Conservation (phyloP, 2,113 vertebrate species). For the Cranoglanis bouderius region DNA sequence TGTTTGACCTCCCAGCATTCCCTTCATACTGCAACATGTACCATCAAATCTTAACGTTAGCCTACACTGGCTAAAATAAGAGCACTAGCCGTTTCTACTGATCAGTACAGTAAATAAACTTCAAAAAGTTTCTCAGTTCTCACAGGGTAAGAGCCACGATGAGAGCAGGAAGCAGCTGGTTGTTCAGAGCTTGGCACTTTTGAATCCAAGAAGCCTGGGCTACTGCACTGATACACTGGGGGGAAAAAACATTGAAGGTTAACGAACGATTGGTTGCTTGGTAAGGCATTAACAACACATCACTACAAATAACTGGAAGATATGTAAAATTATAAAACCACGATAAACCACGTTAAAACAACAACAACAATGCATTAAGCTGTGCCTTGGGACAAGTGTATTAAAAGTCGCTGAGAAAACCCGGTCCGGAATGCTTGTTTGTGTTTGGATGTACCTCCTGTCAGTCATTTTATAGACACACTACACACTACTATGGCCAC, state of each 20-base stretch:
- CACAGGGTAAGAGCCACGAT: conserved; percentile 73
- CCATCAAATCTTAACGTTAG: background rate
- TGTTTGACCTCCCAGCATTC: background rate
- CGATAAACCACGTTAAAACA: background rate
- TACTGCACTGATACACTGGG: background rate
- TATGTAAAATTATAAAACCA: too few relatives aligned
- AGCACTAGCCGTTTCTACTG: background rate
- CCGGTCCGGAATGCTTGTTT: too few relatives aligned
- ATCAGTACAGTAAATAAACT: background rate
- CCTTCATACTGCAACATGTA: background rate
- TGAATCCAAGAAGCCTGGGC: conserved; percentile 59
- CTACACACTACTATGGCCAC: too few relatives aligned
- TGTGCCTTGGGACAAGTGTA: too few relatives aligned
- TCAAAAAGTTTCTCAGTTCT: conserved; percentile 40
- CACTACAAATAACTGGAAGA: background rate
- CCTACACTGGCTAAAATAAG: background rate
- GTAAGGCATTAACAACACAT: background rate
- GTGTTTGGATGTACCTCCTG: too few relatives aligned
- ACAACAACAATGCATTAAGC: too few relatives aligned
- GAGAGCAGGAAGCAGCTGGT: conserved; percentile 57
- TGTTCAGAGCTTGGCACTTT: conserved; percentile 57
- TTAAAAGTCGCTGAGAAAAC: too few relatives aligned
- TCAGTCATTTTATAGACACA: too few relatives aligned
- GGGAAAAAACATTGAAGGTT: background rate
- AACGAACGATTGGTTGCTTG: background rate